Evolutionary conservation across 2,797 vertebrate genomes (phyloP).

Genomic region (Spea hammondii): DNA sequence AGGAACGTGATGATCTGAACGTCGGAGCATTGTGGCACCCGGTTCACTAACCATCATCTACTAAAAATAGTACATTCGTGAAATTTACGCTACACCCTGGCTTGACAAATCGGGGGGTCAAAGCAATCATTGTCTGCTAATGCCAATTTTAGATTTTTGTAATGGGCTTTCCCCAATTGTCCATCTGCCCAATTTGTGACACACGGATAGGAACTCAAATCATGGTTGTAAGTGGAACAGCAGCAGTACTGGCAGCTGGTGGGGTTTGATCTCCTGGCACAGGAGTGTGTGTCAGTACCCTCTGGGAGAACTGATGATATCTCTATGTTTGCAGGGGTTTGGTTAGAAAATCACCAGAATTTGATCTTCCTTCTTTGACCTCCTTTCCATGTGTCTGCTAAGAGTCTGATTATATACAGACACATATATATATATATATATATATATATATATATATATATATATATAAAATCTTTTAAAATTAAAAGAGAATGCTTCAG

Average conservation of each 20-base stretch:
- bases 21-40: too few relatives aligned
- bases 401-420: too few relatives aligned
- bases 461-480: too few relatives aligned
- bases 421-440: too few relatives aligned
- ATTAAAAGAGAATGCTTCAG: too few relatives aligned
- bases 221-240: conserved; percentile 43
- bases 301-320: conserved; percentile 51
- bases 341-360: too few relatives aligned
- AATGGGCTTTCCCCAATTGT: conserved; percentile 48
- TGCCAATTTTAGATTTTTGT: background rate
- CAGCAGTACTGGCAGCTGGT: conserved; percentile 71
- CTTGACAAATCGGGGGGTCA: conserved; percentile 10
- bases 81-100: background rate
- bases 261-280: conserved; percentile 64
- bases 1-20: too few relatives aligned
- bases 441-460: too few relatives aligned
- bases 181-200: conserved; percentile 60
- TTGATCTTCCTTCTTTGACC: too few relatives aligned
- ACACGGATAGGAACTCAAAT: conserved; percentile 53
- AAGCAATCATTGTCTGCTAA: background rate
- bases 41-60: too few relatives aligned
- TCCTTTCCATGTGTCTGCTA: too few relatives aligned
- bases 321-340: too few relatives aligned
- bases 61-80: background rate
- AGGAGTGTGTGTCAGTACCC: conserved; percentile 66